Conservation (phyloP, 2,113 vertebrate genomes). For the Pithys albifrons region DNA sequence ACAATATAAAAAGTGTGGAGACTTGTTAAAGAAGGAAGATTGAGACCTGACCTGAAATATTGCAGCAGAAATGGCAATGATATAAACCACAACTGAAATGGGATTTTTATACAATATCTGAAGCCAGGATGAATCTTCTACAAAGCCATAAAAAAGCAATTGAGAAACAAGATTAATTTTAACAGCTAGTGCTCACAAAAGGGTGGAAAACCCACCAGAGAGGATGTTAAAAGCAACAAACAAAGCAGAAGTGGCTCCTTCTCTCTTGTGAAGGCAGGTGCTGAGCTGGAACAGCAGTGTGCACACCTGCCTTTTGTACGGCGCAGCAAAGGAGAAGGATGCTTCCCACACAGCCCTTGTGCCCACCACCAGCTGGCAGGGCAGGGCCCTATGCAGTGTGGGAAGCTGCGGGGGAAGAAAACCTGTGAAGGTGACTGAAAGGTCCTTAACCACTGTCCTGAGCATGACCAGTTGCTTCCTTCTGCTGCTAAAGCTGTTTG, state of each 20-base stretch:
- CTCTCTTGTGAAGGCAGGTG: neutral
- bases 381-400: neutral
- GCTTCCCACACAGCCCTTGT: neutral
- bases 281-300: fast-evolving
- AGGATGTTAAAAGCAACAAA: neutral
- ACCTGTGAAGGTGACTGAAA: neutral
- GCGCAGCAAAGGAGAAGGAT: neutral
- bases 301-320: fast-evolving
- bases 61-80: neutral
- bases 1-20: slow-evolving; percentile 11
- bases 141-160: slow-evolving; percentile 24
- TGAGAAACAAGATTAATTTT: slow-evolving; percentile 28
- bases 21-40: slow-evolving; percentile 34
- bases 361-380: neutral
- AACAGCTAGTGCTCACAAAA: neutral
- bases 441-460: neutral
- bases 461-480: neutral
- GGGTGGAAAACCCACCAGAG: neutral
- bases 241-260: neutral
- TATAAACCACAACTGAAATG: slow-evolving; percentile 14
- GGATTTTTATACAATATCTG: slow-evolving; percentile 35
- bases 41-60: slow-evolving; percentile 19
- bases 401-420: neutral
- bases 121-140: slow-evolving; percentile 20
- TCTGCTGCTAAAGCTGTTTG: neutral